Percentiles rank a stretch among this genome's conserved stretches.
These are phyloP conservation scores for Bombycilla garrulus DNA, from an alignment of 2,113 vertebrate species.

Conservation along the genomic window DNA sequence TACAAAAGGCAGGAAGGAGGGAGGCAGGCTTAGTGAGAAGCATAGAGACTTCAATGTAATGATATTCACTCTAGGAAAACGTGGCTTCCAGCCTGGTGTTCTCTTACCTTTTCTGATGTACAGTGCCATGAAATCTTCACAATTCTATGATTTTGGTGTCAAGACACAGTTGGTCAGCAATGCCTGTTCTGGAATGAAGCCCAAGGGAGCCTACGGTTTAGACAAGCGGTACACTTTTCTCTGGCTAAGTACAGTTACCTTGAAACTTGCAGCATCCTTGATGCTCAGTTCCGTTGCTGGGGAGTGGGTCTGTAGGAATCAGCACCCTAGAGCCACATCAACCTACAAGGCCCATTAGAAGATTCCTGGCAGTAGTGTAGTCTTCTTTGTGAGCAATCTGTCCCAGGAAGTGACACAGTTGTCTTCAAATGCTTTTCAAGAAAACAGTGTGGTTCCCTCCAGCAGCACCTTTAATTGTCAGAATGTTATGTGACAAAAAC, in stretches of 20 bases:
- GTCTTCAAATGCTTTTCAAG: neutral
- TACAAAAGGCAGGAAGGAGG: neutral
- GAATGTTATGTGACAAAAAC: neutral
- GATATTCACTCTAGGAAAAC: neutral
- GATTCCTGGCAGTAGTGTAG: neutral
- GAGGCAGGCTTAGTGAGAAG: neutral
- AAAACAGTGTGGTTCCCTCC: neutral
- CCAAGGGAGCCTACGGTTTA: too few relatives aligned
- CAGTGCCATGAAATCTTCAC: neutral
- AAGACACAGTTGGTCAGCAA: neutral
- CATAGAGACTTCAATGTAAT: fast-evolving
- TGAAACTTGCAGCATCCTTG: neutral
- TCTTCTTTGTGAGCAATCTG: neutral
- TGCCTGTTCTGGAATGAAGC: neutral
- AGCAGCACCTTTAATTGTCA: neutral
- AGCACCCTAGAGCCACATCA: neutral
- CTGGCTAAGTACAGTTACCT: neutral
- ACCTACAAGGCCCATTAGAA: neutral
- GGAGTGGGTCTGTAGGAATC: neutral
- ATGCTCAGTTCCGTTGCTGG: neutral
- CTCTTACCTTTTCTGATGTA: neutral
- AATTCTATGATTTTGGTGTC: neutral
- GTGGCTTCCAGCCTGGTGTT: neutral
- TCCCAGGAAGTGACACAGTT: neutral
- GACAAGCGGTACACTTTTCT: neutral